Conservation (phyloP, 2,888 invertebrate species). For the Eilema depressum region DNA sequence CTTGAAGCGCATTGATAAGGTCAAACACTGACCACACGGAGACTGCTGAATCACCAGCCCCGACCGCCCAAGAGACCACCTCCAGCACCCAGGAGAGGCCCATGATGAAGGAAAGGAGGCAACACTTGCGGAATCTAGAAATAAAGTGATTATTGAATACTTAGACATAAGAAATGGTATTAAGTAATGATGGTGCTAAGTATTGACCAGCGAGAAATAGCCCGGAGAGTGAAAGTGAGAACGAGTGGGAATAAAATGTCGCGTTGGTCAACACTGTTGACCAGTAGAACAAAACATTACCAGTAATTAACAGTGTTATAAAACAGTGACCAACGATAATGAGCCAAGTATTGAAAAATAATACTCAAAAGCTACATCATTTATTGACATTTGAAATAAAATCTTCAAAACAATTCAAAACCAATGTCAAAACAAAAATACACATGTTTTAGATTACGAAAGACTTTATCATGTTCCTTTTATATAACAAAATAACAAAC, state of each 20-base stretch:
- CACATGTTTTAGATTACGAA: neutral
- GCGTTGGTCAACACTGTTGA: too few relatives aligned
- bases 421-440: neutral
- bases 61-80: slow-evolving; percentile 89
- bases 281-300: too few relatives aligned
- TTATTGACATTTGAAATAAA: too few relatives aligned
- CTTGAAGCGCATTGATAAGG: slow-evolving; percentile 90
- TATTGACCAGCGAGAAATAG: too few relatives aligned
- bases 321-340: too few relatives aligned
- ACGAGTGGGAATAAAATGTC: too few relatives aligned
- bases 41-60: slow-evolving; percentile 79
- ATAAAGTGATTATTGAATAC: slow-evolving; percentile 1
- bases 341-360: too few relatives aligned
- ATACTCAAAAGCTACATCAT: too few relatives aligned
- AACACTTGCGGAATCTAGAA: slow-evolving; percentile 85
- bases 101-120: slow-evolving; percentile 89
- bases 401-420: too few relatives aligned
- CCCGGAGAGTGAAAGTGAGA: too few relatives aligned
- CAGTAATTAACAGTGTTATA: too few relatives aligned
- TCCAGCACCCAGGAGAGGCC: slow-evolving; percentile 91
- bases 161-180: neutral
- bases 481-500: neutral
- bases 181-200: neutral
- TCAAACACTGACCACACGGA: slow-evolving; percentile 89
- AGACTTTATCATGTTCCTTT: neutral